Evolutionary conservation across 2,113 vertebrate genomes (phyloP).

Genomic region (Amazona guildingii): DNA sequence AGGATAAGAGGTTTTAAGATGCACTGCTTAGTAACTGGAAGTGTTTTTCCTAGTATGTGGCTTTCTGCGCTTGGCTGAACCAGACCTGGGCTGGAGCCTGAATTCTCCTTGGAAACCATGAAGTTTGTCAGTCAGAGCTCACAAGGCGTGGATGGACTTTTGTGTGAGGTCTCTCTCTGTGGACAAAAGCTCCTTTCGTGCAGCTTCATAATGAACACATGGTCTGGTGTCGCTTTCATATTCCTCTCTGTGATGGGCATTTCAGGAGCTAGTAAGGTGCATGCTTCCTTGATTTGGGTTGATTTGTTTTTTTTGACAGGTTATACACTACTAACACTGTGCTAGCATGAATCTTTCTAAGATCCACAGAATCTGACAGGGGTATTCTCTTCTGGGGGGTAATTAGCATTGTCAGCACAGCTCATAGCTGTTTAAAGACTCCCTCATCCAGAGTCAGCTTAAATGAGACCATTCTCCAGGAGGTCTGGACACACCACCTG

Average conservation of each 20-base stretch:
- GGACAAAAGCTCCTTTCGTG: neutral
- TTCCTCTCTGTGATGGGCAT: neutral
- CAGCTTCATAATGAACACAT: neutral
- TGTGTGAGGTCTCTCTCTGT: neutral
- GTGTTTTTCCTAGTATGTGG: neutral
- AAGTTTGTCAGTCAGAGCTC: neutral
- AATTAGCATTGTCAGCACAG: neutral
- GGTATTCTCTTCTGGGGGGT: neutral
- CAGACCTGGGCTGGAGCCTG: neutral
- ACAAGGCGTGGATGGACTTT: neutral
- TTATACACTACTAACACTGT: neutral
- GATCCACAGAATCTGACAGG: neutral
- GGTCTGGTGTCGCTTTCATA: neutral
- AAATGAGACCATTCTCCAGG: neutral
- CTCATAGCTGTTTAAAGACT: neutral
- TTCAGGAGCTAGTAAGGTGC: neutral
- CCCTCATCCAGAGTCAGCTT: fast-evolving
- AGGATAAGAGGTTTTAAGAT: neutral
- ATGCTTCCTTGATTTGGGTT: neutral
- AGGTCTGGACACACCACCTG: neutral
- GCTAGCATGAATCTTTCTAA: neutral
- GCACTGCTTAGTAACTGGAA: neutral
- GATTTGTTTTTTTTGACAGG: neutral
- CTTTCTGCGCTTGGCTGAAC: neutral
- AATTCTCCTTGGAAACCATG: neutral